Evolutionary conservation across 2,113 vertebrate genomes (phyloP).

Genomic region (Calidris pygmaea): DNA sequence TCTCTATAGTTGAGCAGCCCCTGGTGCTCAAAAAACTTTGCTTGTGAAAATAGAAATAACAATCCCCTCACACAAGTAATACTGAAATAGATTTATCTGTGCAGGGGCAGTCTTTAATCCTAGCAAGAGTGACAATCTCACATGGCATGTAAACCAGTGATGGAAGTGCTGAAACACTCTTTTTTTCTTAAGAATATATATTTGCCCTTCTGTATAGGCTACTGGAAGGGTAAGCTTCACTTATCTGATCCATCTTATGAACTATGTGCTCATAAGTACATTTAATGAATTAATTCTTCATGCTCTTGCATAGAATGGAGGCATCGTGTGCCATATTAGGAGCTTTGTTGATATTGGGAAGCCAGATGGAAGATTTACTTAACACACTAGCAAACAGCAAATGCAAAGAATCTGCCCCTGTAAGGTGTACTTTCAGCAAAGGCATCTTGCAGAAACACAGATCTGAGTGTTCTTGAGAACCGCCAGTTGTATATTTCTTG

Average conservation of each 20-base stretch:
- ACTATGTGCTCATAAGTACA: not conserved
- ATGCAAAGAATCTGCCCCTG: not conserved
- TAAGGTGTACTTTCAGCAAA: not conserved
- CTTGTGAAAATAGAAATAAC: not conserved
- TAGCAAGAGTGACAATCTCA: not conserved
- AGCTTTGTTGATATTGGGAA: not conserved
- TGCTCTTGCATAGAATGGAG: not conserved
- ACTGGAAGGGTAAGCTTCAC: not conserved
- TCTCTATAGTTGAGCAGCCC: not conserved
- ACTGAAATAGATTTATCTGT: not conserved
- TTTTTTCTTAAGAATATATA: not conserved
- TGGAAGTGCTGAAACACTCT: not conserved
- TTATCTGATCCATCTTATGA: not conserved
- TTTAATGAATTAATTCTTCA: not conserved
- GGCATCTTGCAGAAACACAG: not conserved
- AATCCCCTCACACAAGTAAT: not conserved
- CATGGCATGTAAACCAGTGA: not conserved
- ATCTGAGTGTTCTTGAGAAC: not conserved
- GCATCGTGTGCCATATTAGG: not conserved
- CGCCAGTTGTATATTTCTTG: not conserved
- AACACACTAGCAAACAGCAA: not conserved
- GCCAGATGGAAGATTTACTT: not conserved
- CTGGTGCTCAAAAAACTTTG: not conserved
- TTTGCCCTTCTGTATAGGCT: not conserved
- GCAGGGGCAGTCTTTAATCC: not conserved